Conservation (phyloP, 2,113 vertebrate species). For the Gymnogyps californianus region DNA sequence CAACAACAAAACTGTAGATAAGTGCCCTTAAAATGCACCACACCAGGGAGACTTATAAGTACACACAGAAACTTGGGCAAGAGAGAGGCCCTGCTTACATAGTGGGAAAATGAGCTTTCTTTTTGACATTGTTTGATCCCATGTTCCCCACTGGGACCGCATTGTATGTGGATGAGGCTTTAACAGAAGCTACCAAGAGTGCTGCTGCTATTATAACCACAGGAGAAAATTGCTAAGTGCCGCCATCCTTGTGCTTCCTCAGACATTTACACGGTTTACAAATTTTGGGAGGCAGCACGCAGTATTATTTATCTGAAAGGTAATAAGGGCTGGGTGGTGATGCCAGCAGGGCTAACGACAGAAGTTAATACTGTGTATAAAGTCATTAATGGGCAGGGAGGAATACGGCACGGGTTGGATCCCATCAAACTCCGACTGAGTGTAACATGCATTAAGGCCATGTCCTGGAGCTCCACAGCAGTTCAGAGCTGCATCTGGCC, state of each 20-base stretch:
- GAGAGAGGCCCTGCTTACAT: background rate
- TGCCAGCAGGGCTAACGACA: background rate
- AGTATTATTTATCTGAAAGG: background rate
- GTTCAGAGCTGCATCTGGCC: background rate
- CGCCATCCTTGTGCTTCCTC: background rate
- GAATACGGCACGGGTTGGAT: rapidly evolving
- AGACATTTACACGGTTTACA: background rate
- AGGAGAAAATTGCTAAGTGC: background rate
- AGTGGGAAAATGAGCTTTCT: background rate
- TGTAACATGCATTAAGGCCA: background rate
- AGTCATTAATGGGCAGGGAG: background rate
- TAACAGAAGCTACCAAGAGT: background rate
- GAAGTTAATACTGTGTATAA: background rate
- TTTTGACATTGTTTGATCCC: background rate
- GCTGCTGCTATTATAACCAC: background rate
- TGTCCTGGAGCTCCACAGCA: background rate
- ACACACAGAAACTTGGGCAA: background rate
- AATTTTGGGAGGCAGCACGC: background rate
- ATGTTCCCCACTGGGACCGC: background rate
- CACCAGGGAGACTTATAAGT: background rate
- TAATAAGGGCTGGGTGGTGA: background rate
- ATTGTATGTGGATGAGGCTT: background rate
- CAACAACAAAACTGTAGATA: background rate
- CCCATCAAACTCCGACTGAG: background rate
- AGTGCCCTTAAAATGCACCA: background rate